Conservation (phyloP, 2,888 invertebrate species). For the Diarsia mendica region DNA sequence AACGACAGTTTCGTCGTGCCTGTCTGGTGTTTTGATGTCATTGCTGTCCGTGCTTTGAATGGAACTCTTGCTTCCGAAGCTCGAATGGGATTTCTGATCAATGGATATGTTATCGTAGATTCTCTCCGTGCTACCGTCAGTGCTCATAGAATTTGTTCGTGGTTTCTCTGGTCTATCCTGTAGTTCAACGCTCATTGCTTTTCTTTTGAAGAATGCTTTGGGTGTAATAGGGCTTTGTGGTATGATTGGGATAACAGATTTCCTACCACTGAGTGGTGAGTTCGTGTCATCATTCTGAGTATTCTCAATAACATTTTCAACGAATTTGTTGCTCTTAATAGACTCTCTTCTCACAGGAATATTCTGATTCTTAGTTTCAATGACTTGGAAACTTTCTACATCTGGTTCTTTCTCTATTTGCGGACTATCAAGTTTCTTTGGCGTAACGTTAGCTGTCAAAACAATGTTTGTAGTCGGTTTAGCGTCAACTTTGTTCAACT, state of each 20-base stretch:
- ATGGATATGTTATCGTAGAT: constrained; percentile 87
- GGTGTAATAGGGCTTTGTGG: constrained; percentile 84
- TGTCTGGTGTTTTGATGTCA: constrained; percentile 82
- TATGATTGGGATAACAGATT: constrained; percentile 69
- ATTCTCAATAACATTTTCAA: constrained; percentile 74
- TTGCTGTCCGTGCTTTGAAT: constrained; percentile 87
- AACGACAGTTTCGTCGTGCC: constrained; percentile 87
- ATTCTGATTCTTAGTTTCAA: constrained; percentile 73
- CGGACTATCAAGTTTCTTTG: constrained; percentile 86
- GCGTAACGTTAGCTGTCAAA: constrained; percentile 91
- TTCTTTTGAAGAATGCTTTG: constrained; percentile 88
- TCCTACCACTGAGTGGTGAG: constrained; percentile 74
- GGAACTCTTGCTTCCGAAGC: constrained; percentile 88
- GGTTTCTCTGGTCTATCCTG: constrained; percentile 85
- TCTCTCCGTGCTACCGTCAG: constrained; percentile 85
- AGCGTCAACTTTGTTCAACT: constrained; percentile 92
- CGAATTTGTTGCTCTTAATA: constrained; percentile 71
- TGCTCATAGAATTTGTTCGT: constrained; percentile 83
- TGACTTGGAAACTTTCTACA: constrained; percentile 70
- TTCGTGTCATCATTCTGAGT: constrained; percentile 74
- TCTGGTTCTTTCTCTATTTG: constrained; percentile 79
- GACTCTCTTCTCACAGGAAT: constrained; percentile 76
- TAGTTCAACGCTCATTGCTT: constrained; percentile 89
- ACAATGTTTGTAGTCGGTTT: constrained; percentile 92
- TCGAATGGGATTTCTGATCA: constrained; percentile 86